A percentile compares a stretch with the other conserved stretches of the same genome.
Conservation (phyloP, 2,113 vertebrate genomes). For the Neodontobutis hainanensis region DNA sequence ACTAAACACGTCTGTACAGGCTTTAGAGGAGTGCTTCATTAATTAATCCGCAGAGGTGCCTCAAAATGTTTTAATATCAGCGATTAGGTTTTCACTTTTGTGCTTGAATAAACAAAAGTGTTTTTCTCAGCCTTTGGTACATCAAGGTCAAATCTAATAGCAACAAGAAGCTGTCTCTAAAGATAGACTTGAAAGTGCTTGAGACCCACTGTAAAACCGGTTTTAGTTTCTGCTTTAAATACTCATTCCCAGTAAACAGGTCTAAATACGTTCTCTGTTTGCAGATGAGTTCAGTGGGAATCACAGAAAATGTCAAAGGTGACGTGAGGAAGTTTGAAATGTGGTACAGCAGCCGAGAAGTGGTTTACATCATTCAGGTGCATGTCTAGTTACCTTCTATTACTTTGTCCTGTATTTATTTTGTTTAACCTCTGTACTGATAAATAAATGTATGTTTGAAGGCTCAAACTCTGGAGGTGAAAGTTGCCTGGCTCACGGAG, state of each 20-base stretch:
- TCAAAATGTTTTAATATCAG: too few relatives aligned
- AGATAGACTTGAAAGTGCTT: too few relatives aligned
- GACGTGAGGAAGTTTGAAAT: slow-evolving; percentile 96
- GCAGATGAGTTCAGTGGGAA: slow-evolving; percentile 91
- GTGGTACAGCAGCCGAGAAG: slow-evolving; percentile 91
- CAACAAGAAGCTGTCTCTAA: too few relatives aligned
- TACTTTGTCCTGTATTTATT: slow-evolving; percentile 2
- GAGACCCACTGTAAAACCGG: too few relatives aligned
- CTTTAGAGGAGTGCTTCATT: too few relatives aligned
- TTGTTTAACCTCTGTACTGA: not conserved
- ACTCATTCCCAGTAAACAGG: too few relatives aligned
- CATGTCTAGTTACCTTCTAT: not conserved
- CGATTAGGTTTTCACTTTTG: too few relatives aligned
- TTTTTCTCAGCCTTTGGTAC: too few relatives aligned
- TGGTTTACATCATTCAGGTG: slow-evolving; percentile 94
- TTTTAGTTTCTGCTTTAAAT: too few relatives aligned
- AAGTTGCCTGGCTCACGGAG: slow-evolving; percentile 91
- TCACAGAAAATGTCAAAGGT: slow-evolving; percentile 94
- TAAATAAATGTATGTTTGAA: slow-evolving; percentile 56
- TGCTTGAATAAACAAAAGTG: too few relatives aligned
- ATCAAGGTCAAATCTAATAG: too few relatives aligned
- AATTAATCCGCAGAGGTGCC: too few relatives aligned
- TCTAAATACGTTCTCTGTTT: slow-evolving; percentile 9
- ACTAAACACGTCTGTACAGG: not conserved
- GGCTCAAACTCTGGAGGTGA: slow-evolving; percentile 90